Base-by-base conservation (phyloP, 2,888 invertebrate species). In the Junonia oenone region DNA sequence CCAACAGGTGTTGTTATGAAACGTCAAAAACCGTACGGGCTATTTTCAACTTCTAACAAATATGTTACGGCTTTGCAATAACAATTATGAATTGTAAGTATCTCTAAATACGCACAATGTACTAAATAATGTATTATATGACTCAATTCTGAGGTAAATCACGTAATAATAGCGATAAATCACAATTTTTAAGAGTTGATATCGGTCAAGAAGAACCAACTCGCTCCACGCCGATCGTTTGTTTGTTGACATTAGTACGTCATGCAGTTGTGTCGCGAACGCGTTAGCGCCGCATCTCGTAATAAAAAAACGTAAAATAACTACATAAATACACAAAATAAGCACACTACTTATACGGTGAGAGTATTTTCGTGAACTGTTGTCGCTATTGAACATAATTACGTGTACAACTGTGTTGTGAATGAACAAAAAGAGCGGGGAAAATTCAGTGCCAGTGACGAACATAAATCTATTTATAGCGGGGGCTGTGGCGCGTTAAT, bases 381-480 rank as follows among this genome's bases (percentile, higher is more conserved):
- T 72, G 61, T 61, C 68, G 62, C 63, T 67, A 62, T 62, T 59
- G 60, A 57, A 62, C 68, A 63, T 68, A 68, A 66, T 66, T 57
- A 62, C 67, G 56, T 63, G 54, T 57, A 59, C 45, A 61, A 63
- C 59, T 65, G 77, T 77, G 74, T 70, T 69, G 75, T 76, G 74
- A 73, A 72, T 66, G 68, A 68, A 71, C 69, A 79, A 79, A 81
- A 86, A 86, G 80, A 73, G 82, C 86, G 85, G 83, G 81, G 75
- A 68, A 76, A 81, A 85, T 81, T 81, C 80, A 72, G 83, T 75
- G 78, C 78, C 71, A 83, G 81, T 85, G 83, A 79, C 73, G 76
- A 81, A 78, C 73, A 72, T 68, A 57, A 61, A 72, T 78, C 86
- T 89, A 89, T 89, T 88, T 85, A 76, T 89, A 89, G 89, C 73